These are phyloP conservation scores for Siderastrea siderea DNA, from an alignment of 92 coral and sea anemone species.

Conservation along the genomic window DNA sequence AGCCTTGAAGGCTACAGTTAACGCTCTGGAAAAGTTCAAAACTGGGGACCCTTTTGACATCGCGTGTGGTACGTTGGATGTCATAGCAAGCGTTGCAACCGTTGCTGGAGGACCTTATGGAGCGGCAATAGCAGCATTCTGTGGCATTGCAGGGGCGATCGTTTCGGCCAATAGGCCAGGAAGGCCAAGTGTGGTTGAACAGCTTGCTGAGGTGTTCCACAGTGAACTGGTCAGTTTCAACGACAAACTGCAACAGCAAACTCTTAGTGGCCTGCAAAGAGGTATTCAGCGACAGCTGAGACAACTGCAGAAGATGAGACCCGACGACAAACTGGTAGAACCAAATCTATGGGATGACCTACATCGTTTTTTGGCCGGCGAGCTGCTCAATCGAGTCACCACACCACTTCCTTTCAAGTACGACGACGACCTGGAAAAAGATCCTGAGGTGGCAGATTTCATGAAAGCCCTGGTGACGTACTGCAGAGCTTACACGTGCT, in stretches of 20 bases:
- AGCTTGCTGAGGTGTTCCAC: neutral
- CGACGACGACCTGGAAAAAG: conserved; percentile 4
- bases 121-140: conserved; percentile 9
- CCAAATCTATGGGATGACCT: neutral
- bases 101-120: conserved; percentile 41
- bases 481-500: conserved; percentile 39
- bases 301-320: neutral
- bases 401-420: neutral
- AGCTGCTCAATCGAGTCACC: neutral
- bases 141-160: conserved; percentile 17
- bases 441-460: conserved; percentile 36
- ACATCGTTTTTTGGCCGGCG: neutral
- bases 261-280: neutral
- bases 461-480: conserved; percentile 31
- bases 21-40: conserved; percentile 21
- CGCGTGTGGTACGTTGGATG: conserved; percentile 18
- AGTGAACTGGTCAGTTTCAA: conserved; percentile 1
- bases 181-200: conserved; percentile 6
- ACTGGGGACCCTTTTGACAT: conserved; percentile 30
- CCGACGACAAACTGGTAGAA: neutral
- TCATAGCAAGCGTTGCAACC: conserved; percentile 27
- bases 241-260: neutral
- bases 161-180: conserved; percentile 16
- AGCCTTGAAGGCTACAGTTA: conserved; percentile 3
- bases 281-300: neutral